Conservation (phyloP, 2,797 vertebrate genomes). For the Trichosurus vulpecula region DNA sequence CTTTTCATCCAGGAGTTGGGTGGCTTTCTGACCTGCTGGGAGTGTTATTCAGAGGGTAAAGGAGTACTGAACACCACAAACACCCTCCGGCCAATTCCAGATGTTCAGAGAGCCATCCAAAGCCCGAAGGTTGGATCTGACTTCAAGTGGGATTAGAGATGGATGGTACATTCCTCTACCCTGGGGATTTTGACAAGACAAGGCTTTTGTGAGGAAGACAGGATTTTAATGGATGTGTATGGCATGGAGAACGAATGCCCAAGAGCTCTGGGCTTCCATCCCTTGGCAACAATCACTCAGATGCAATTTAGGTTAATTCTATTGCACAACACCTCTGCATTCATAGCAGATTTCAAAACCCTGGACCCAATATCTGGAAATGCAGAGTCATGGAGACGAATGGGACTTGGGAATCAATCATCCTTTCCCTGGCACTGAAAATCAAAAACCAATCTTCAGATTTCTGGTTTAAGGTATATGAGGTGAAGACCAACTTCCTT, state of each 20-base stretch:
- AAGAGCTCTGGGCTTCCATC: constrained; percentile 28
- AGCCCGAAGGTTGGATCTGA: background rate
- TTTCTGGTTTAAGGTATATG: constrained; percentile 46
- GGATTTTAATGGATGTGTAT: background rate
- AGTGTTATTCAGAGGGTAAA: constrained; percentile 61
- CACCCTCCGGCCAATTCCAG: constrained; percentile 67
- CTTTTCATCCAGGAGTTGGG: constrained; percentile 71
- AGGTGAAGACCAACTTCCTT: constrained; percentile 51
- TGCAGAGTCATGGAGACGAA: constrained; percentile 60
- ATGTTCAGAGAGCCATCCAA: constrained; percentile 63
- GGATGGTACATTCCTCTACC: background rate
- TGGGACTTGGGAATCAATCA: background rate
- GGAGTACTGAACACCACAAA: constrained; percentile 39
- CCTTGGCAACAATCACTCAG: constrained; percentile 28
- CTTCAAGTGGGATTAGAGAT: constrained; percentile 36
- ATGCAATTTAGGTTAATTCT: constrained; percentile 47
- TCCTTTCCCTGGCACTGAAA: constrained; percentile 53
- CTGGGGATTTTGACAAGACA: background rate
- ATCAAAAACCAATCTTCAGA: constrained; percentile 15
- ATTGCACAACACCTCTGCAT: constrained; percentile 22
- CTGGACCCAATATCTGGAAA: background rate
- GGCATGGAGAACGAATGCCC: background rate
- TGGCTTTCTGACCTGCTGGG: constrained; percentile 71
- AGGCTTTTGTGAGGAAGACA: constrained; percentile 38
- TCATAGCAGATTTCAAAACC: constrained; percentile 17